Evolutionary conservation across 1,140 invertebrate genomes (phyloP).

Genomic region (Pachypeltis micranthus): DNA sequence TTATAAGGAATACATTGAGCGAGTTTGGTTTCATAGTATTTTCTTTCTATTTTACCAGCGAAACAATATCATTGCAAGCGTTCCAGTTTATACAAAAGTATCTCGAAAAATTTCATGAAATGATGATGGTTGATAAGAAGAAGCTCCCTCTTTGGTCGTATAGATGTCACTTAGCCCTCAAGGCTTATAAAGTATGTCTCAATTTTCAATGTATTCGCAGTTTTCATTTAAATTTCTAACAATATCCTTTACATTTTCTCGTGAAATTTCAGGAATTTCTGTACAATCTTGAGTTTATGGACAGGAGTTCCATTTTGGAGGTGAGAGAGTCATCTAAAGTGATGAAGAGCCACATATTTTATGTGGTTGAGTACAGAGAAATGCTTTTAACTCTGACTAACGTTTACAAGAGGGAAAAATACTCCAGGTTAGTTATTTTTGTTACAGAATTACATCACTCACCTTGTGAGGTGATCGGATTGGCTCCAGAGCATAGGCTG

Average conservation of each 20-base stretch:
- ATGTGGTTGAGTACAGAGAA: constrained; percentile 87
- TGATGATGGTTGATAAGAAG: constrained; percentile 76
- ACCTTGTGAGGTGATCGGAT: background rate
- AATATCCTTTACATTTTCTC: constrained; percentile 10
- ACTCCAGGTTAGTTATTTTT: constrained; percentile 77
- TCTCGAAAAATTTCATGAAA: constrained; percentile 79
- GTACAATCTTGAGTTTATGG: constrained; percentile 67
- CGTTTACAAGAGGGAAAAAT: constrained; percentile 71
- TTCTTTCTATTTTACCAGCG: constrained; percentile 43
- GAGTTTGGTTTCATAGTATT: constrained; percentile 18
- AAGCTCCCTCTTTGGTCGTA: constrained; percentile 69
- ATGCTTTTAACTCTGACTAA: constrained; percentile 64
- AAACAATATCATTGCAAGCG: constrained; percentile 75
- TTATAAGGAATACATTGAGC: too few relatives aligned
- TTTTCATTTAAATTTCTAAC: constrained; percentile 18
- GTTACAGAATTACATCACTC: constrained; percentile 26
- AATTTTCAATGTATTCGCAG: too few relatives aligned
- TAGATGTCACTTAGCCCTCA: constrained; percentile 66
- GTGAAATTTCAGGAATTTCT: constrained; percentile 40
- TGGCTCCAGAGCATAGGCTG: background rate
- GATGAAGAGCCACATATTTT: constrained; percentile 86
- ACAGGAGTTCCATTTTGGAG: constrained; percentile 49
- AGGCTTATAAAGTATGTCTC: constrained; percentile 56
- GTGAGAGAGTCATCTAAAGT: constrained; percentile 68
- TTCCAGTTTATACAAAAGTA: constrained; percentile 91